Evolutionary conservation across 2,797 vertebrate genomes (phyloP).

Genomic region (Catamblyrhynchus diadema): DNA sequence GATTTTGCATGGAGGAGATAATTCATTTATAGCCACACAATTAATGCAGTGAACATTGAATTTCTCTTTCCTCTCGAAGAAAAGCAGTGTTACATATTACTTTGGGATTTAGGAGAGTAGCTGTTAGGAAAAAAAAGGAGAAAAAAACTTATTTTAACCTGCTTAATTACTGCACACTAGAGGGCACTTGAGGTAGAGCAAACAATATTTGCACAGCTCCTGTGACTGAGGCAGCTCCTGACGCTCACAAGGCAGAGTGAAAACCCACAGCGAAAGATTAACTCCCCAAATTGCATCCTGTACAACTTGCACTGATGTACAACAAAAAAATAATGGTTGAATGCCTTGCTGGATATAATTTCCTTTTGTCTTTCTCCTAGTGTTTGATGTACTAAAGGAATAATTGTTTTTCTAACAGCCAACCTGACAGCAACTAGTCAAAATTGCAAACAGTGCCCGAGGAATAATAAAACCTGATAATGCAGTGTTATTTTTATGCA

Average conservation of each 20-base stretch:
- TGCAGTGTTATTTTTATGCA: background rate
- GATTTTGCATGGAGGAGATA: background rate
- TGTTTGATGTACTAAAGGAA: background rate
- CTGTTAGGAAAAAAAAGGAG: background rate
- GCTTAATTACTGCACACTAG: slow-evolving; percentile 84
- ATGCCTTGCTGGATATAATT: background rate
- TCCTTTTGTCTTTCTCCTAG: background rate
- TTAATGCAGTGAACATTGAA: background rate
- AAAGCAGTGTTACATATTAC: background rate
- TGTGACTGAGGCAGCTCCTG: background rate
- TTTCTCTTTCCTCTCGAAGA: slow-evolving; percentile 13
- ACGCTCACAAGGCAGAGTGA: background rate
- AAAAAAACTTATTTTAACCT: slow-evolving; percentile 59
- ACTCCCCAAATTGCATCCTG: background rate
- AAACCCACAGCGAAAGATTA: background rate
- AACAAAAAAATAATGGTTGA: background rate
- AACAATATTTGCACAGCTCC: slow-evolving; percentile 37
- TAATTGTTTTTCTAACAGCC: slow-evolving; percentile 1
- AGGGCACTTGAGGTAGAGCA: slow-evolving; percentile 85
- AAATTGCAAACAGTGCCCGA: slow-evolving; percentile 18
- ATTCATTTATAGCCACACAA: background rate
- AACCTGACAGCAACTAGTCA: slow-evolving; percentile 39
- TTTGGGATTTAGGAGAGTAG: slow-evolving; percentile 16
- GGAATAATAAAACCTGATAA: background rate
- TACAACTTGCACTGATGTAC: background rate